Evolutionary conservation across 1,140 invertebrate species (phyloP).

Genomic region (Cydia pomonella): DNA sequence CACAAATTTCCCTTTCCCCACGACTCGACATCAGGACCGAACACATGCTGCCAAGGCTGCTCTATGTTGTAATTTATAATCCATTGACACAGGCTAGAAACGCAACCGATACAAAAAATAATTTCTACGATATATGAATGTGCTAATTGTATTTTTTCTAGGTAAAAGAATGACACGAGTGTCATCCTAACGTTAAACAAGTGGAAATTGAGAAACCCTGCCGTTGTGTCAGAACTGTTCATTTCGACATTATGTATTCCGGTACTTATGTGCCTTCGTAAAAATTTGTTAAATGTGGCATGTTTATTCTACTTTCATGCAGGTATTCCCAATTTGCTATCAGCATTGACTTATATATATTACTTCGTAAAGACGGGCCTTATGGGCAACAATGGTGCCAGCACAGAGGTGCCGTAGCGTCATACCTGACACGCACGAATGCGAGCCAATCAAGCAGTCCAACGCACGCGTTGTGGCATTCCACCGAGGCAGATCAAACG

Average conservation of each 20-base stretch:
- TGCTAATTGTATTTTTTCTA: neutral
- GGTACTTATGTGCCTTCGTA: neutral
- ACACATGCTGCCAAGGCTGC: neutral
- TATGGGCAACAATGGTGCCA: too few species aligned
- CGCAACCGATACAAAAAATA: neutral
- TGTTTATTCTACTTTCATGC: neutral
- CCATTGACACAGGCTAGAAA: neutral
- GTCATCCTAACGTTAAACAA: neutral
- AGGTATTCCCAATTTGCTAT: too few species aligned
- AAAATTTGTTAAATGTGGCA: neutral
- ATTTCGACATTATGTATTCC: conserved; percentile 12
- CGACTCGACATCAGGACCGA: neutral
- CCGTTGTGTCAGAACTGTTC: neutral
- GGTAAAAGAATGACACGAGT: neutral
- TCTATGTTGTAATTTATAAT: neutral
- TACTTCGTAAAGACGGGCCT: too few species aligned
- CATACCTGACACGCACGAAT: too few species aligned
- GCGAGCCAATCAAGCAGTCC: too few species aligned
- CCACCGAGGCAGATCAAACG: too few species aligned
- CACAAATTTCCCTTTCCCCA: neutral
- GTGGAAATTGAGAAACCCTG: neutral
- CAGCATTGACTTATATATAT: too few species aligned
- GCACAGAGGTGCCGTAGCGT: too few species aligned
- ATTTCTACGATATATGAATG: neutral
- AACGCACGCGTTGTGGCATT: too few species aligned